Conservation (phyloP, 2,888 invertebrate genomes). For the Phalera bucephala region DNA sequence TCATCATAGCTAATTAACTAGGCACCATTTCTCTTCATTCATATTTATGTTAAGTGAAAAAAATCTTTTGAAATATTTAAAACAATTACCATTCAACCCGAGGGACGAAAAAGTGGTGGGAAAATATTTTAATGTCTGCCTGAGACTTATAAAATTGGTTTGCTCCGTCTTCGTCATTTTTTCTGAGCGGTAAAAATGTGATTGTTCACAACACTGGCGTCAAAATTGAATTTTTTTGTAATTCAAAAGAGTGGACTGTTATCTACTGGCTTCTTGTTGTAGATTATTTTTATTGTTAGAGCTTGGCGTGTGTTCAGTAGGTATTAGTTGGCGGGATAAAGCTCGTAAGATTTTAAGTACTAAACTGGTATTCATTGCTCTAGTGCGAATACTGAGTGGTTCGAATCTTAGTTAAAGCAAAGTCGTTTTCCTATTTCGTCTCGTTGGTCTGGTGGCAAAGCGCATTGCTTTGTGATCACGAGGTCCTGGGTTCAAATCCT, state of each 20-base stretch:
- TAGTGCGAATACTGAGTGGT: too few relatives aligned
- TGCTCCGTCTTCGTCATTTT: constrained; percentile 17
- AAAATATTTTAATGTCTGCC: constrained; percentile 28
- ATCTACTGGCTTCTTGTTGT: neutral
- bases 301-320: too few relatives aligned
- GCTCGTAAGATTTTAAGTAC: too few relatives aligned
- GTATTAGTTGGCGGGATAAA: too few relatives aligned
- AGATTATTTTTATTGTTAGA: too few relatives aligned
- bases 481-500: too few relatives aligned
- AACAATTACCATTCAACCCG: constrained; percentile 23
- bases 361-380: too few relatives aligned
- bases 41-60: constrained; percentile 4
- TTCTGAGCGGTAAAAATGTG: constrained; percentile 20
- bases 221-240: constrained; percentile 62
- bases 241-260: neutral
- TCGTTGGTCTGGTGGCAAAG: too few relatives aligned
- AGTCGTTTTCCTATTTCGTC: too few relatives aligned
- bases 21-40: constrained; percentile 3
- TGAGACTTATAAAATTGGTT: constrained; percentile 32
- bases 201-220: constrained; percentile 37
- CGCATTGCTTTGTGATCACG: too few relatives aligned
- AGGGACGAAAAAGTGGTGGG: constrained; percentile 13
- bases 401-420: too few relatives aligned
- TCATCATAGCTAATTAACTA: constrained; percentile 15
- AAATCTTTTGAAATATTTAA: constrained; percentile 18